These are phyloP conservation scores for Prunella strophiata DNA, from an alignment of 2,797 vertebrate genomes.

Conservation along the genomic window DNA sequence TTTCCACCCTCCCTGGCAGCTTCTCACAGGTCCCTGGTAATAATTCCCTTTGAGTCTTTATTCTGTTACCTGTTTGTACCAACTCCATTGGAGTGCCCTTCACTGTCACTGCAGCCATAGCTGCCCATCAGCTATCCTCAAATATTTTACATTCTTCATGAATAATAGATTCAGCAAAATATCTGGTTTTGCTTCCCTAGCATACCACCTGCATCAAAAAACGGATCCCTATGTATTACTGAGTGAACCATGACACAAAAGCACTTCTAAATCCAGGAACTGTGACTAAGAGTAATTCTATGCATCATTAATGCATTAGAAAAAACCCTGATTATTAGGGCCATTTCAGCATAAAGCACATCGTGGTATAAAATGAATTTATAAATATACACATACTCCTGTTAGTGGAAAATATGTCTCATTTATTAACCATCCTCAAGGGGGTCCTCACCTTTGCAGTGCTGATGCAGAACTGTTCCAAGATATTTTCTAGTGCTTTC, in stretches of 20 bases:
- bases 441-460: neutral
- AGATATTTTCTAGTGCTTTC: neutral
- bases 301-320: neutral
- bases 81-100: neutral
- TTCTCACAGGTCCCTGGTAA: neutral
- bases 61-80: neutral
- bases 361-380: neutral
- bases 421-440: neutral
- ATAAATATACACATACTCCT: neutral
- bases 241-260: neutral
- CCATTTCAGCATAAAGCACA: neutral
- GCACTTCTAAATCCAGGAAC: neutral
- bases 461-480: neutral
- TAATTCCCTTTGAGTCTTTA: neutral
- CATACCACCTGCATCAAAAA: neutral
- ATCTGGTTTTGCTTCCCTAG: neutral
- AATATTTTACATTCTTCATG: neutral
- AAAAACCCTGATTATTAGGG: neutral
- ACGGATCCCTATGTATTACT: neutral
- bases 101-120: neutral
- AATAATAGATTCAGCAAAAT: neutral
- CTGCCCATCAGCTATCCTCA: neutral
- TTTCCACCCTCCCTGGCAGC: neutral
- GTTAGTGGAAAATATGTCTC: neutral
- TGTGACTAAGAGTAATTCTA: slow-evolving; percentile 4